Evolutionary conservation across 2,113 vertebrate genomes (phyloP).

Genomic region (Thymallus thymallus): DNA sequence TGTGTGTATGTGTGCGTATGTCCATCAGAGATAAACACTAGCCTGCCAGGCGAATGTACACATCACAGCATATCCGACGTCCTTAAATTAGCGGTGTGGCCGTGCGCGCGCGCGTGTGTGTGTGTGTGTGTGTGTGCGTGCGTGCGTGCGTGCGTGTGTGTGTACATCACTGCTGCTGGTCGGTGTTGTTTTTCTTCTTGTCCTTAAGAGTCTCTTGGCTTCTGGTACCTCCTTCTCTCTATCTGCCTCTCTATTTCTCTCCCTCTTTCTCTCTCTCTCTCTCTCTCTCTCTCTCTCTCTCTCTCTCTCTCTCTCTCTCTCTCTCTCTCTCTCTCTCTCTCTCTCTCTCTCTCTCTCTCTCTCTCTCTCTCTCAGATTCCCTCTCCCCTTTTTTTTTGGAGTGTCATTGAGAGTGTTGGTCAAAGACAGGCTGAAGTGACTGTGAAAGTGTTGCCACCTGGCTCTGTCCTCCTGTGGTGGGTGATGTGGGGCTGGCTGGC

Average conservation of each 20-base stretch:
- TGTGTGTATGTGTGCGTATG: background rate
- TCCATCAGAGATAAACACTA: slow-evolving; percentile 70
- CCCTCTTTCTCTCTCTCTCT: too few species aligned
- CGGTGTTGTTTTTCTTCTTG: slow-evolving; percentile 40
- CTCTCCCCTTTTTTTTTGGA: slow-evolving; percentile 44
- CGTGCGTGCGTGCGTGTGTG: background rate
- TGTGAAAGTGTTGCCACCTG: slow-evolving; percentile 60
- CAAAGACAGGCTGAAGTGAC: slow-evolving; percentile 73
- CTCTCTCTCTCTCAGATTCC: too few species aligned
- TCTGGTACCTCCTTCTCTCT: slow-evolving; percentile 29
- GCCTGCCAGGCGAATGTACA: slow-evolving; percentile 52
- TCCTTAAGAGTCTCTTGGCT: slow-evolving; percentile 40
- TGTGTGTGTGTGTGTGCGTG: too few species aligned
- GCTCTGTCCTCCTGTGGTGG: slow-evolving; percentile 52
- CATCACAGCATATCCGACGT: slow-evolving; percentile 57
- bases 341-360: too few species aligned
- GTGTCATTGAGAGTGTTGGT: slow-evolving; percentile 75
- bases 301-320: too few species aligned
- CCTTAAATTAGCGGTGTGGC: slow-evolving; percentile 44
- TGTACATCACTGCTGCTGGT: slow-evolving; percentile 29
- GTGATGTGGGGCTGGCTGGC: slow-evolving; percentile 25
- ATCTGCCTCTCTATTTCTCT: too few species aligned
- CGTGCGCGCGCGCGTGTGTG: too few species aligned
- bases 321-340: too few species aligned
- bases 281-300: too few species aligned